Evolutionary conservation across 2,113 vertebrate genomes (phyloP), one percentile per base, ranked within the genome.

Genomic region (Syrmaticus mikado): DNA sequence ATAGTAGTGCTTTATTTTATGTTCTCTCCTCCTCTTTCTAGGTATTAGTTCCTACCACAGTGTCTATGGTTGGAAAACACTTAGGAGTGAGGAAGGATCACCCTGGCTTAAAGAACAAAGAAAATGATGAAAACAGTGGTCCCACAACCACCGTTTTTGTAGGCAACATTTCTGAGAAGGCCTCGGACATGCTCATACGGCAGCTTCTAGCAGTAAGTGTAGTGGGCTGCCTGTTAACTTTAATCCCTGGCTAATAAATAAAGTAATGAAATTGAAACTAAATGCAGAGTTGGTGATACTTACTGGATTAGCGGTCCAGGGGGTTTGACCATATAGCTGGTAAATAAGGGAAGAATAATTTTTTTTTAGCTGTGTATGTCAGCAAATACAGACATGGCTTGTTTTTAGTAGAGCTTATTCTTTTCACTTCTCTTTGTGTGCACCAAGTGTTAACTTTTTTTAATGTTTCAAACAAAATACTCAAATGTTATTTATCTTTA

Each of bases 61-160:
- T 99, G 92, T 96, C 99, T 40, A 98, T 99, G 97, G 98, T 99
- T 97, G 99, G 98, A 92, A 99, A 99, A 92, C 98, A 99, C 89
- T 87, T 99, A 76, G 98, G 98, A 79, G 98, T 97, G 45, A 98
- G 98, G 93, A 99, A 99, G 95, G 99, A 99, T 19, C 92, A 97
- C 81, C 96, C 97, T 86, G 97, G 97, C 57, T 52, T 98, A 94
- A 98, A 98, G 93, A 90, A 95, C 82, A 99, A 98, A 97, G 99
- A 99, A 92, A 95, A 97, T 0, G 99, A 99, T 65, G 99, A 99
- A 89, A 99, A 97, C 92, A 98, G 98, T 1, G 99, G 99, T 28
- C 99, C 99, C 32, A 99, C 99, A 13, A 99, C 99, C 65, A 99
- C 99, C 0, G 99, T 99, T 81, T 99, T 99, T 97, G 99, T 99